A percentile compares a stretch with the other conserved stretches of the same genome.
Conservation (phyloP, 1,140 invertebrate genomes). For the Acromyrmex heyeri region DNA sequence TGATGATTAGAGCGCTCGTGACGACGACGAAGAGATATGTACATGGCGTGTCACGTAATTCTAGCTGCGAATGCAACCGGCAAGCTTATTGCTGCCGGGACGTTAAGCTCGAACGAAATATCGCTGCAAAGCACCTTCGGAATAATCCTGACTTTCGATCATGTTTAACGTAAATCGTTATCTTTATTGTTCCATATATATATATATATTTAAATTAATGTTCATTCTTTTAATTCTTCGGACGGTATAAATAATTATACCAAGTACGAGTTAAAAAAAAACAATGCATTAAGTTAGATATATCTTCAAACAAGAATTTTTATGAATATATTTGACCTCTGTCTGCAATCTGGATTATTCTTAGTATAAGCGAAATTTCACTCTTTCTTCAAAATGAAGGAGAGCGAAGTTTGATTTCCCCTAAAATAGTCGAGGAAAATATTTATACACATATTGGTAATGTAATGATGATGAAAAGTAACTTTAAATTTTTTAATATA, state of each 20-base stretch:
- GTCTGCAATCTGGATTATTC: no score
- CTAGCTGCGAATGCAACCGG: slow-evolving; percentile 28
- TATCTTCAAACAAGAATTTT: not conserved
- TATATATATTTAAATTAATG: not conserved
- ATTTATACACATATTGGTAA: no score
- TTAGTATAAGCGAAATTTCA: no score
- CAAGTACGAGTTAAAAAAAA: not conserved
- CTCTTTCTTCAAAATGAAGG: no score
- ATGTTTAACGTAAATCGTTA: not conserved
- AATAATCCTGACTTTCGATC: slow-evolving; percentile 19
- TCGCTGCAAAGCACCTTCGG: slow-evolving; percentile 14
- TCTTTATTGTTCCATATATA: not conserved
- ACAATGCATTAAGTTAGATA: not conserved
- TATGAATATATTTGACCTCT: not conserved
- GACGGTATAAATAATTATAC: not conserved
- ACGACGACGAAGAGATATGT: slow-evolving; percentile 53
- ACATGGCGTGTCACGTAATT: slow-evolving; percentile 41
- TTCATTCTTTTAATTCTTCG: not conserved
- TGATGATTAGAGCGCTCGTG: slow-evolving; percentile 8
- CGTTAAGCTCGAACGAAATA: slow-evolving; percentile 41
- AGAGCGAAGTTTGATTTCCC: no score
- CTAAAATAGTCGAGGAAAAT: no score
- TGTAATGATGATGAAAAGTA: no score
- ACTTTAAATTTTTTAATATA: no score
- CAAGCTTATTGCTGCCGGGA: slow-evolving; percentile 44